These are phyloP conservation scores for Streptopelia turtur DNA, from an alignment of 2,797 vertebrate genomes.

Conservation along the genomic window DNA sequence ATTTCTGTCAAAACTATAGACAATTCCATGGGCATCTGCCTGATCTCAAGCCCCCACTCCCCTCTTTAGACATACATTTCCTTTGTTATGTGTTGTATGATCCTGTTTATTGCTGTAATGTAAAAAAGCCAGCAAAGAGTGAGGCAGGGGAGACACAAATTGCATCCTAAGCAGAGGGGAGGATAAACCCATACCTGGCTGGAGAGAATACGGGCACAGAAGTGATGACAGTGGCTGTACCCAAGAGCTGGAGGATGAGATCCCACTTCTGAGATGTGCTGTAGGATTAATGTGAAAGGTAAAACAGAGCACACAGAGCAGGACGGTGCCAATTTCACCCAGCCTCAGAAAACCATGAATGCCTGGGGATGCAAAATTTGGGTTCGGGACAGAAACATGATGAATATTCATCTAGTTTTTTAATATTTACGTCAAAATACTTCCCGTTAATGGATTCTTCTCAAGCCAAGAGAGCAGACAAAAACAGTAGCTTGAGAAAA, in stretches of 20 bases:
- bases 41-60: neutral
- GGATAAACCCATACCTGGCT: neutral
- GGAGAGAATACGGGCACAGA: neutral
- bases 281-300: neutral
- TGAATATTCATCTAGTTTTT: neutral
- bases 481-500: constrained; percentile 41
- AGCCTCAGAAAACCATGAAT: neutral
- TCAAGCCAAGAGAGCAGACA: neutral
- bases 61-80: neutral
- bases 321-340: neutral
- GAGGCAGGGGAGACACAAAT: neutral
- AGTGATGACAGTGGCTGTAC: neutral
- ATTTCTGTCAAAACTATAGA: neutral
- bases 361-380: neutral
- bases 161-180: neutral
- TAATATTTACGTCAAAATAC: neutral
- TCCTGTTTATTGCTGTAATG: neutral
- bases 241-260: neutral
- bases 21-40: neutral
- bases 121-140: neutral
- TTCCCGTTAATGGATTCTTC: neutral
- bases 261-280: fast-evolving
- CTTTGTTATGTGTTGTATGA: neutral
- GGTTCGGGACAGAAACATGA: neutral
- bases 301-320: neutral